Percentiles rank a stretch among this genome's conserved stretches.
phyloP scores from a whole-genome alignment of 2,797 vertebrate genomes.

The Monodelphis domestica region DNA sequence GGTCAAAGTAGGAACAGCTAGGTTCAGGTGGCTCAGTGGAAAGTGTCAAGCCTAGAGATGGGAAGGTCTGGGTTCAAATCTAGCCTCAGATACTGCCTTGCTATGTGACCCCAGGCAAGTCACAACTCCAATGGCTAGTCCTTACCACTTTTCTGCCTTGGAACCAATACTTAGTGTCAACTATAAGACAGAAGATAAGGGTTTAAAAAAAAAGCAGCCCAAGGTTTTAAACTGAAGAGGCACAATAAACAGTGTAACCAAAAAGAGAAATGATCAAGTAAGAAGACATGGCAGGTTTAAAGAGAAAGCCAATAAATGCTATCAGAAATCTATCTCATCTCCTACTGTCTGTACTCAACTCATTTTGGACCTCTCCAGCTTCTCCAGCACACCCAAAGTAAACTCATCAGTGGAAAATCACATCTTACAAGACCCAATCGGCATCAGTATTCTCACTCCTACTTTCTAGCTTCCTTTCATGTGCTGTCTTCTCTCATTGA shows the following conservation, averaged over 20 bases:
- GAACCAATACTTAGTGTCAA: too few species aligned
- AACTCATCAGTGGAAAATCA: not conserved
- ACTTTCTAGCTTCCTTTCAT: not conserved
- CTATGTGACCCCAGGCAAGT: too few species aligned
- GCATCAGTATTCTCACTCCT: not conserved
- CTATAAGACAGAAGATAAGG: too few species aligned
- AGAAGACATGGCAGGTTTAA: not conserved
- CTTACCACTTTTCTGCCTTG: too few species aligned
- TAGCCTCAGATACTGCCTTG: too few species aligned
- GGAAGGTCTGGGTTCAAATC: too few species aligned
- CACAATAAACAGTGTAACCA: not conserved
- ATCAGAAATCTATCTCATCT: not conserved
- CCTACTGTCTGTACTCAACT: not conserved
- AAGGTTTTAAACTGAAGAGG: not conserved
- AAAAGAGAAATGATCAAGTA: not conserved
- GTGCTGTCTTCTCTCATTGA: not conserved
- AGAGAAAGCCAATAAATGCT: not conserved
- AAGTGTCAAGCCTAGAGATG: too few species aligned
- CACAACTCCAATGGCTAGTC: too few species aligned
- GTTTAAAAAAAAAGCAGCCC: too few species aligned
- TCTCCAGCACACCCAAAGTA: not conserved
- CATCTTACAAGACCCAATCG: not conserved
- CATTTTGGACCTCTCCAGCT: not conserved
- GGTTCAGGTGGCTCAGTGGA: too few species aligned
- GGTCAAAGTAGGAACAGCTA: too few species aligned